These are phyloP conservation scores for Nebria ingens DNA, from an alignment of 1,140 invertebrate genomes.

Conservation along the genomic window DNA sequence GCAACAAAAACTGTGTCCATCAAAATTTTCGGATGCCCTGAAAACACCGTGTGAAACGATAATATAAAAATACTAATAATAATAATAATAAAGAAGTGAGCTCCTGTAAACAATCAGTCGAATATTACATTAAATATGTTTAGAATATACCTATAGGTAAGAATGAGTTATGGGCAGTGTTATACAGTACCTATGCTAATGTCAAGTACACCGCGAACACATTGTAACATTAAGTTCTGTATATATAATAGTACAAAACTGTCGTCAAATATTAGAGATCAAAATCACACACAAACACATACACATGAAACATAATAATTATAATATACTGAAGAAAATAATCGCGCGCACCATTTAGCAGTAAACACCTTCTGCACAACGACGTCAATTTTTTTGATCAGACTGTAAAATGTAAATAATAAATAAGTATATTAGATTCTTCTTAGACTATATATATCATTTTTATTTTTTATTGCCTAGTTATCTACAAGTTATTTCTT, in stretches of 20 bases:
- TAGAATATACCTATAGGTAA: constrained; percentile 33
- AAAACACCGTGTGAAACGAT: constrained; percentile 3
- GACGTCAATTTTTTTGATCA: no score
- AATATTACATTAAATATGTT: constrained; percentile 33
- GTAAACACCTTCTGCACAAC: no score
- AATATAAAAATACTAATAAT: constrained; percentile 9
- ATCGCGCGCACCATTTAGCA: no score
- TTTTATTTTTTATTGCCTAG: no score
- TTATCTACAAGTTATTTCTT: no score
- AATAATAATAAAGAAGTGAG: constrained; percentile 12
- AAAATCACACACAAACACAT: background rate
- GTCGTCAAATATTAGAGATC: background rate
- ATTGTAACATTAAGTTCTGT: background rate
- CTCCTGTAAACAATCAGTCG: constrained; percentile 21
- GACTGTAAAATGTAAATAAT: no score
- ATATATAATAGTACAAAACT: background rate
- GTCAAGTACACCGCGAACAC: background rate
- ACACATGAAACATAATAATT: no score
- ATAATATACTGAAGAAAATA: no score
- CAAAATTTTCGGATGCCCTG: no score
- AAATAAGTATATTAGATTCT: no score
- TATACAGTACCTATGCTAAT: constrained; percentile 33
- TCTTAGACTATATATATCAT: no score
- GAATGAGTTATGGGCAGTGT: constrained; percentile 31
- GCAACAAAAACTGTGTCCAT: no score